A percentile compares a stretch with the other conserved stretches of the same genome.
Conservation (phyloP, 2,888 invertebrate genomes). For the Aethes cnicana region DNA sequence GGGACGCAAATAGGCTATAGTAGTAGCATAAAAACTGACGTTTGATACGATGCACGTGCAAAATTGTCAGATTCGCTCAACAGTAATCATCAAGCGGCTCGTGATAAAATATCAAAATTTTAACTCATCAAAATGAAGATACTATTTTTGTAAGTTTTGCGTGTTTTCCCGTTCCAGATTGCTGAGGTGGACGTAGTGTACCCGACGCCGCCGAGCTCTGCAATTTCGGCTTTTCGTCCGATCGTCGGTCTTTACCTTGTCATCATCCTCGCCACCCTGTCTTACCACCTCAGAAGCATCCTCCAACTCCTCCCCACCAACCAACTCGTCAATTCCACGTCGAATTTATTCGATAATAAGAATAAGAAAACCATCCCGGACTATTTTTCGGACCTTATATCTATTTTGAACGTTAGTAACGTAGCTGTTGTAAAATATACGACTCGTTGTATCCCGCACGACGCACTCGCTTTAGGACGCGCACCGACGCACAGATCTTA, state of each 20-base stretch:
- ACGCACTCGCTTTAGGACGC: slow-evolving; percentile 73
- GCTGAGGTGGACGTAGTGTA: slow-evolving; percentile 94
- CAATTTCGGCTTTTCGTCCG: slow-evolving; percentile 56
- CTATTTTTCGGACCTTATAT: slow-evolving; percentile 69
- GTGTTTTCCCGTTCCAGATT: too few species aligned
- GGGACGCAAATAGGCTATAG: too few species aligned
- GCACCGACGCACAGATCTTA: slow-evolving; percentile 66
- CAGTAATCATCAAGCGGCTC: too few species aligned
- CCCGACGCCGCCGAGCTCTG: slow-evolving; percentile 85
- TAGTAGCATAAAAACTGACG: too few species aligned
- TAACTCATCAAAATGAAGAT: too few species aligned
- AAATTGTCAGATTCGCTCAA: too few species aligned
- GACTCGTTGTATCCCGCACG: slow-evolving; percentile 58
- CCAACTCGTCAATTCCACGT: slow-evolving; percentile 63
- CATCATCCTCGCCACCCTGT: slow-evolving; percentile 56
- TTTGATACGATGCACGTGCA: too few species aligned
- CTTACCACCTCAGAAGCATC: slow-evolving; percentile 52
- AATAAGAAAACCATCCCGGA: slow-evolving; percentile 53
- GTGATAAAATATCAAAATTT: too few species aligned
- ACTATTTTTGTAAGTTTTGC: too few species aligned
- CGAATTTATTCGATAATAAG: slow-evolving; percentile 63
- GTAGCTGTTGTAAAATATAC: slow-evolving; percentile 62
- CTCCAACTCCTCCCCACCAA: slow-evolving; percentile 42
- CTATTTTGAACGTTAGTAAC: slow-evolving; percentile 63
- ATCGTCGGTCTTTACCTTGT: slow-evolving; percentile 53